A percentile compares a stretch with the other conserved stretches of the same genome.
Conservation (phyloP, 2,888 invertebrate species). For the Tipula lateralis region DNA sequence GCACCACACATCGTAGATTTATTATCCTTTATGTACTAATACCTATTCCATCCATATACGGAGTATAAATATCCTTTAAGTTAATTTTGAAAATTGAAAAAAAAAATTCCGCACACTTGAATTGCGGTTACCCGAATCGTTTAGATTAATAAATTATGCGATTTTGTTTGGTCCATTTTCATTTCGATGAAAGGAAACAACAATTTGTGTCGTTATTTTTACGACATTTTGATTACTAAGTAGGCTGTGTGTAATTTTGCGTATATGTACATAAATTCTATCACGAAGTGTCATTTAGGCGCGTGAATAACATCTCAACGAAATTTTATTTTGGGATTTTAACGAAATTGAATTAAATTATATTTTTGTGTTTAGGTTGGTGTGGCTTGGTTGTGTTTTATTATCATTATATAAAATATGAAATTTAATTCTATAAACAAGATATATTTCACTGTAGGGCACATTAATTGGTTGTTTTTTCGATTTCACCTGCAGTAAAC, state of each 20-base stretch:
- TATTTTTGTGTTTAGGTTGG: not conserved
- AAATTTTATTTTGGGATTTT: not conserved
- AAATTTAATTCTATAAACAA: not conserved
- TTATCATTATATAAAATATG: not conserved
- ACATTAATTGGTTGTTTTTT: too few relatives aligned
- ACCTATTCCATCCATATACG: not conserved
- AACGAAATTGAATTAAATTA: constrained; percentile 2
- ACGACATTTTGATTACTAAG: not conserved
- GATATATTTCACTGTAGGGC: not conserved
- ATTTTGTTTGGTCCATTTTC: constrained; percentile 1
- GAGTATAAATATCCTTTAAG: not conserved
- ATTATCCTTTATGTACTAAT: not conserved
- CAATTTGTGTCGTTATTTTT: not conserved
- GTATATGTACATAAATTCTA: too few relatives aligned
- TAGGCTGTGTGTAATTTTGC: too few relatives aligned
- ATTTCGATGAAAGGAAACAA: not conserved
- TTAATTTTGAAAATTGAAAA: constrained; percentile 24
- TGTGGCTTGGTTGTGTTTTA: not conserved
- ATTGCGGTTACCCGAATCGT: not conserved
- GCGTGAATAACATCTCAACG: constrained; percentile 19
- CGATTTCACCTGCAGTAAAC: too few relatives aligned
- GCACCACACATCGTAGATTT: not conserved
- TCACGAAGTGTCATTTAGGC: not conserved
- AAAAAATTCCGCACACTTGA: not conserved
- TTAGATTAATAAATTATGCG: not conserved